Evolutionary conservation across 1,140 invertebrate species (phyloP).

Genomic region (Aleiodes sp.): DNA sequence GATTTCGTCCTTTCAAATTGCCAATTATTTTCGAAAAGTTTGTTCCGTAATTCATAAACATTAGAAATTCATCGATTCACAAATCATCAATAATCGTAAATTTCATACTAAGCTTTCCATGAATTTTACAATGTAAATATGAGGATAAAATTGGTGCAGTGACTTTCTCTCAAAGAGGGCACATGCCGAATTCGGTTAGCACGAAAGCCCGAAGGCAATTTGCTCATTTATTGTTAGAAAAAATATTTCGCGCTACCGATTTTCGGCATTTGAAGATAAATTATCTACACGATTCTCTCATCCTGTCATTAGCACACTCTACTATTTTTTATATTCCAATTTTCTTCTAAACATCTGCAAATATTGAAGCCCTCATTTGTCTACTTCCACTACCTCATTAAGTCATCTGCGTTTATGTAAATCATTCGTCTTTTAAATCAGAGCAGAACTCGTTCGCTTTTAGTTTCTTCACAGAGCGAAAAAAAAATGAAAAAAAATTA

Average conservation of each 20-base stretch:
- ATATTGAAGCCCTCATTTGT: too few relatives aligned
- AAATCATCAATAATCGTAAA: neutral
- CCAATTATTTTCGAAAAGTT: too few relatives aligned
- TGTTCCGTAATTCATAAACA: too few relatives aligned
- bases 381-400: neutral
- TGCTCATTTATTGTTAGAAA: neutral
- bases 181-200: neutral
- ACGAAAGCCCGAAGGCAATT: neutral
- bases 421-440: neutral
- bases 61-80: neutral
- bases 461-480: too few relatives aligned
- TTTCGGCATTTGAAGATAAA: neutral
- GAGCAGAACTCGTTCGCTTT: neutral
- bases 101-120: neutral
- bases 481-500: neutral
- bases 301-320: constrained; percentile 2
- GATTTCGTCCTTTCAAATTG: too few relatives aligned
- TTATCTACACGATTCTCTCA: neutral
- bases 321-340: neutral
- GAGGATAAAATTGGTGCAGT: neutral
- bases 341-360: neutral
- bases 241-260: neutral
- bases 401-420: neutral
- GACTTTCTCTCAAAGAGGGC: neutral
- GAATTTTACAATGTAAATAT: neutral